Evolutionary conservation across 2,888 invertebrate genomes (phyloP).

Genomic region (Anorthoa munda): DNA sequence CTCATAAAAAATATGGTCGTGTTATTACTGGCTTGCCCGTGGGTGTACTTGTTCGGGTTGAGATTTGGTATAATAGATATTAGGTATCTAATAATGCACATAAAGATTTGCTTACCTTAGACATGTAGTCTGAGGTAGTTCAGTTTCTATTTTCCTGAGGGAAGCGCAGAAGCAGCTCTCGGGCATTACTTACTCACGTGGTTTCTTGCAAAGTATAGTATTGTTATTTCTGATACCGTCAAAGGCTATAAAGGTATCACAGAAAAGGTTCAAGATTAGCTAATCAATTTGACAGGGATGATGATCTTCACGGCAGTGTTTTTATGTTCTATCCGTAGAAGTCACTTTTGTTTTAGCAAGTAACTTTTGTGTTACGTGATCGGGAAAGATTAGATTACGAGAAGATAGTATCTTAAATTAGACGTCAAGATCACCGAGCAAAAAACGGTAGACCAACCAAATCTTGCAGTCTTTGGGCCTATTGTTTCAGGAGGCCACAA

Average conservation of each 20-base stretch:
- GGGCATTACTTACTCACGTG: not conserved
- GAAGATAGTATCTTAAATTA: no score
- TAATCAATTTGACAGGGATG: not conserved
- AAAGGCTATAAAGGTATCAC: no score
- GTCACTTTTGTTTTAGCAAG: no score
- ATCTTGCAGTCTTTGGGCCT: no score
- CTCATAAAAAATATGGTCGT: conserved; percentile 68
- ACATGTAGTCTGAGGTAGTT: no score
- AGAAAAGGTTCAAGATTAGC: not conserved
- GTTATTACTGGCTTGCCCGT: conserved; percentile 51
- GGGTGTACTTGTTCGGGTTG: conserved; percentile 30
- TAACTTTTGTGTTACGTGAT: no score
- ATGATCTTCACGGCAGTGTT: no score
- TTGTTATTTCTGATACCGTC: not conserved
- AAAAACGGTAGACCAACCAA: no score
- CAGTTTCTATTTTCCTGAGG: not conserved
- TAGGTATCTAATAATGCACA: conserved; percentile 18
- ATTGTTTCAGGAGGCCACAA: no score
- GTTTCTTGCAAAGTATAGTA: not conserved
- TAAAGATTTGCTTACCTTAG: conserved; percentile 23
- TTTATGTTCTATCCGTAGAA: not conserved
- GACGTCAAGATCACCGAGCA: no score
- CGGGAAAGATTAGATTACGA: no score
- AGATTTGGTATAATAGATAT: conserved; percentile 49
- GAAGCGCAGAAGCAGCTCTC: no score